Base-by-base conservation (phyloP, 53 echinoderm and acorn worm genomes). In the Stichopus horrens region DNA sequence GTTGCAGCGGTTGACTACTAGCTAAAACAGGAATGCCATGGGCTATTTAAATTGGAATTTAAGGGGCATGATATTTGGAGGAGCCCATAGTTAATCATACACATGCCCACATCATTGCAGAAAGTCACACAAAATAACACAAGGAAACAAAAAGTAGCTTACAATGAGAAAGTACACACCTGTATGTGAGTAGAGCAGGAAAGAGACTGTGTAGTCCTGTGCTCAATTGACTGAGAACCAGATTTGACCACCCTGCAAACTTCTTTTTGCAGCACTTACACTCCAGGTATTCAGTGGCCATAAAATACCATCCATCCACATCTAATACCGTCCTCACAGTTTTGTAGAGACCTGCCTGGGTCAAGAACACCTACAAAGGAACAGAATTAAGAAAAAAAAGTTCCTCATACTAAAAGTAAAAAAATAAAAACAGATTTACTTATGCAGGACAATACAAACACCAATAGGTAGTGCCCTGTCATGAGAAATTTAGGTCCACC, bases 201-300 rank as follows among this genome's bases (percentile, higher is more conserved):
- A 94, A 94, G 74, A 91, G 86, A 57, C 90, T 53, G 8, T 85
- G 90, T 58, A 83, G 90, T 23, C 90, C 83, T 10, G 79, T 74
- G 90, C 92, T 87, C 16, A 96, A 90, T 87, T 94, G 94, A n/a
- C 90, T 79, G 54, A 91, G 21, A 80, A 96, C 87, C 83, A 75
- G 54, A 11, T 85, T 63, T 68, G 93, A 91, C 96, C 92, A 96
- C 19, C 91, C 86, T 88, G 92, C 91, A 86, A 90, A 54, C 75
- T 94, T 94, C 19, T 52, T 56, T 76, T 86, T 77, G 66, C 96
- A 96, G 67, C 52, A 73, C 6, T 76, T 54, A 77, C 91, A 93
- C 77, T 93, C 90, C 74, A 93, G 86, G 88, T 96, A 94, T 74
- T 94, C 93, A 18, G 77, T 90, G 20, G 90, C 96, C 87, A 94